These are phyloP conservation scores for Dolichopus griseipennis DNA, from an alignment of 2,888 invertebrate genomes.

Conservation along the genomic window DNA sequence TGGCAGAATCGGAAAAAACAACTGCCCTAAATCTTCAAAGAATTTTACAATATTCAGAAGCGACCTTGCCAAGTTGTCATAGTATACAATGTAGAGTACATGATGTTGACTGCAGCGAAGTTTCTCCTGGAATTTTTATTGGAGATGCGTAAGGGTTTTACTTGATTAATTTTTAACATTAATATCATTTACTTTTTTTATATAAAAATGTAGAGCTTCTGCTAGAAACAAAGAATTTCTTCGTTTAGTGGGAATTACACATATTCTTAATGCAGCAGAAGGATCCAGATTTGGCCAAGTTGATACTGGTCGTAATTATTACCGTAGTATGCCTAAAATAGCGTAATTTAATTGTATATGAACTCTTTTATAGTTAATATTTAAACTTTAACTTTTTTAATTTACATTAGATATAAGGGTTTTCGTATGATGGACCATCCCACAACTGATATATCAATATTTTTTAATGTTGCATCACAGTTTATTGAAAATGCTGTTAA, in stretches of 20 bases:
- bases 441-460: conserved; percentile 67
- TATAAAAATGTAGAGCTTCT: conserved; percentile 50
- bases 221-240: conserved; percentile 70
- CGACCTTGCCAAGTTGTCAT: conserved; percentile 39
- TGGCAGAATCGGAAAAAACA: conserved; percentile 40
- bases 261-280: conserved; percentile 80
- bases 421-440: conserved; percentile 71
- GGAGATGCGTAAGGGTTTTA: conserved; percentile 64
- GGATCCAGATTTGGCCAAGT: conserved; percentile 75
- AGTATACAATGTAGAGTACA: conserved; percentile 44
- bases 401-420: conserved; percentile 56
- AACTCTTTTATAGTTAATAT: not conserved
- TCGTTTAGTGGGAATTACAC: conserved; percentile 67
- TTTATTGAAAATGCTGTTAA: conserved; percentile 73
- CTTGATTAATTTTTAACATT: not conserved
- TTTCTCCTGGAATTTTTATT: conserved; percentile 63
- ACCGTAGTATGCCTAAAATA: conserved; percentile 56
- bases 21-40: conserved; percentile 42
- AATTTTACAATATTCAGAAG: conserved; percentile 41
- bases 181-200: not conserved
- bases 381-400: conserved; percentile 30
- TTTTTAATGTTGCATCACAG: conserved; percentile 68
- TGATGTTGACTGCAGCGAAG: conserved; percentile 63
- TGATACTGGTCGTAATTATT: conserved; percentile 66
- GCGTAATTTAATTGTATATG: conserved; percentile 32